Conservation (phyloP, 2,888 invertebrate species). For the Drosophila austrosaltans region DNA sequence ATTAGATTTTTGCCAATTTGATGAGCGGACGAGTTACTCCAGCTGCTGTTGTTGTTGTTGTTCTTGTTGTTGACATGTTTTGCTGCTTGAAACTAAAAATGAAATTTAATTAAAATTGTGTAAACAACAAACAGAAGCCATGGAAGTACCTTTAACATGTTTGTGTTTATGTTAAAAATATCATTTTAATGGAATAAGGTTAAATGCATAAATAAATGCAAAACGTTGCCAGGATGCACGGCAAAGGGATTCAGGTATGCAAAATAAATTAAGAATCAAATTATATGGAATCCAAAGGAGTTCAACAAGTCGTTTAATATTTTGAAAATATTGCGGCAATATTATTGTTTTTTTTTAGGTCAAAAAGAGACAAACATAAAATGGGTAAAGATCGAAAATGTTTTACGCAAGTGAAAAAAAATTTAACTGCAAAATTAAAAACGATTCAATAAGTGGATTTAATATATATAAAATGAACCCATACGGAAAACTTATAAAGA, state of each 20-base stretch:
- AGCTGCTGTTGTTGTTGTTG: slow-evolving; percentile 17
- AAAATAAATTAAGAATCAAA: neutral
- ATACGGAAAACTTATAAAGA: too few species aligned
- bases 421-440: too few species aligned
- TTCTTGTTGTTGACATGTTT: slow-evolving; percentile 33
- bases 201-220: slow-evolving; percentile 7
- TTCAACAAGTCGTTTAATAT: too few species aligned
- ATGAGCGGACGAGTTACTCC: slow-evolving; percentile 12
- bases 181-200: slow-evolving; percentile 15
- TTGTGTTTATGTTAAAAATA: slow-evolving; percentile 13
- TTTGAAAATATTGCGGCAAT: too few species aligned
- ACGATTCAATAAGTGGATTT: too few species aligned
- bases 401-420: too few species aligned
- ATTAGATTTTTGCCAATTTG: slow-evolving; percentile 37
- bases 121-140: slow-evolving; percentile 42
- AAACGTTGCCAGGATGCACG: neutral
- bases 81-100: slow-evolving; percentile 22
- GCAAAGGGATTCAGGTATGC: neutral
- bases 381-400: too few species aligned
- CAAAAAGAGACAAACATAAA: too few species aligned
- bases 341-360: too few species aligned
- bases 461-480: too few species aligned
- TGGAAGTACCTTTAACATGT: slow-evolving; percentile 8
- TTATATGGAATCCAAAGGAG: neutral
- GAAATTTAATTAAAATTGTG: slow-evolving; percentile 52